These are phyloP conservation scores for Neodiprion virginianus DNA, from an alignment of 1,140 invertebrate genomes.

Conservation along the genomic window DNA sequence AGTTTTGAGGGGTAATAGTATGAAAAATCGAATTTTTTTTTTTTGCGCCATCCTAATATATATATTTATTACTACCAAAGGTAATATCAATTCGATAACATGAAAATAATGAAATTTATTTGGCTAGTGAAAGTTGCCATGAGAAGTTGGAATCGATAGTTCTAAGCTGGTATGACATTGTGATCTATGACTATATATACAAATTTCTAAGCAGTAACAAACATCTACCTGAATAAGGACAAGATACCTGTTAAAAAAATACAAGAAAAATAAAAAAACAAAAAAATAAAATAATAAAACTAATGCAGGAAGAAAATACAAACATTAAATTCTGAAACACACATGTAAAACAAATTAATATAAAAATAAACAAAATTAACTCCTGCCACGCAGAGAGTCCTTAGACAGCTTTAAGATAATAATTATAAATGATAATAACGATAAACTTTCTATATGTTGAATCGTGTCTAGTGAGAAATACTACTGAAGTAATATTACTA, in stretches of 20 bases:
- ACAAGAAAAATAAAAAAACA: constrained; percentile 20
- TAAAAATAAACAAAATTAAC: constrained; percentile 40
- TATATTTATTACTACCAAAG: not conserved
- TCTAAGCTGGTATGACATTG: constrained; percentile 54
- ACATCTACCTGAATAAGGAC: constrained; percentile 44
- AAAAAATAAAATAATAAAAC: constrained; percentile 21
- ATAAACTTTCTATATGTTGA: constrained; percentile 62
- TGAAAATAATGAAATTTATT: not conserved
- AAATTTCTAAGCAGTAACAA: constrained; percentile 57
- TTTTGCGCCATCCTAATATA: not conserved
- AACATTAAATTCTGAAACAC: constrained; percentile 26
- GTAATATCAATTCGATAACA: not conserved
- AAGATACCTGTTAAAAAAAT: not conserved
- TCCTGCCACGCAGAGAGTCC: constrained; percentile 58
- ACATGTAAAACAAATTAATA: constrained; percentile 40
- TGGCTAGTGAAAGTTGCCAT: not conserved
- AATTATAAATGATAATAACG: constrained; percentile 57
- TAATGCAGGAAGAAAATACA: constrained; percentile 19
- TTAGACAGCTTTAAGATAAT: constrained; percentile 61
- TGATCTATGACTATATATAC: constrained; percentile 54
- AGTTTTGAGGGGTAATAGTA: not conserved
- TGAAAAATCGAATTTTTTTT: not conserved
- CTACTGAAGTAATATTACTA: constrained; percentile 55
- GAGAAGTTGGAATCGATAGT: constrained; percentile 2
- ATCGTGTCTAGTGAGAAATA: constrained; percentile 59